Percentiles rank a stretch among this genome's conserved stretches.
Conservation (phyloP, 2,113 vertebrate species). For the Pachypanchax playfairii region DNA sequence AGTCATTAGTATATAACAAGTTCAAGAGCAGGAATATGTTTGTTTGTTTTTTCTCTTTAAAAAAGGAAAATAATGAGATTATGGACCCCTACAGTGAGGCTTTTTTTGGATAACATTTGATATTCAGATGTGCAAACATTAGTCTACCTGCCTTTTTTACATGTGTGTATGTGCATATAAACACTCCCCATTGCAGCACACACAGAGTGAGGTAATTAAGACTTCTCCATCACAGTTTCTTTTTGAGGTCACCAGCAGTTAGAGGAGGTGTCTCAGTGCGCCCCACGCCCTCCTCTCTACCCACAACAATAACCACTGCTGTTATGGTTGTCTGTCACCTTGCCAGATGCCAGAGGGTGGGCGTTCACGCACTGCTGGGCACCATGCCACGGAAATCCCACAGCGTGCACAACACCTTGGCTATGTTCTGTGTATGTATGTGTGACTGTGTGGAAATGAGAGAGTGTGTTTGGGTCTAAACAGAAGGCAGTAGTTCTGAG, state of each 20-base stretch:
- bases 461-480: constrained; percentile 38
- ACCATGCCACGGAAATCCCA: constrained; percentile 45
- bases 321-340: constrained; percentile 56
- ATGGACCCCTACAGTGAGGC: constrained; percentile 19
- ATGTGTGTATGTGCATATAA: constrained; percentile 18
- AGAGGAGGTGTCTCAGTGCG: constrained; percentile 31
- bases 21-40: constrained; percentile 54
- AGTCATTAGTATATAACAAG: constrained; percentile 25
- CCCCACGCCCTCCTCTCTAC: constrained; percentile 5
- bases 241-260: constrained; percentile 32
- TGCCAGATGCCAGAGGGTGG: constrained; percentile 41
- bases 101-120: constrained; percentile 21
- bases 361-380: constrained; percentile 34
- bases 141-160: neutral
- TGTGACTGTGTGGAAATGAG: constrained; percentile 20
- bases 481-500: constrained; percentile 16
- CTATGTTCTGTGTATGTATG: constrained; percentile 22
- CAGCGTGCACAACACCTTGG: constrained; percentile 40
- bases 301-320: neutral
- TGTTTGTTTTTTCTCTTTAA: constrained; percentile 43
- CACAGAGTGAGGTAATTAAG: constrained; percentile 48
- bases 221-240: constrained; percentile 23
- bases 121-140: constrained; percentile 46
- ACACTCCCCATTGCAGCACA: constrained; percentile 6
- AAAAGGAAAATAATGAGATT: constrained; percentile 21